These are phyloP conservation scores for Eupristina koningsbergeri DNA, from an alignment of 1,140 invertebrate genomes.

Conservation along the genomic window DNA sequence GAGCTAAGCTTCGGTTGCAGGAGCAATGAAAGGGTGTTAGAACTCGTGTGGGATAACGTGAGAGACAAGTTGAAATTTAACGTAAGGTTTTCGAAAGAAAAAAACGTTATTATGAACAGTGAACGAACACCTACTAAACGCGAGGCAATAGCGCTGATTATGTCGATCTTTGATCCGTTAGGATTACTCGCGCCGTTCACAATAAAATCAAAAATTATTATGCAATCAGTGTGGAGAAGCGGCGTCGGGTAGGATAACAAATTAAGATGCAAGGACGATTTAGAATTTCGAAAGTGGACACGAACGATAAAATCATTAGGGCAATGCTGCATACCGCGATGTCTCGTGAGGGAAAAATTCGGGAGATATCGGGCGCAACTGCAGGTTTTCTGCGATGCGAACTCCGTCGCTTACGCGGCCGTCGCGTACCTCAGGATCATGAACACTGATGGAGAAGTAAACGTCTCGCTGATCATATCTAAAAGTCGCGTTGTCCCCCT, in stretches of 20 bases:
- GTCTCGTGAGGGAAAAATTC: neutral
- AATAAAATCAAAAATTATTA: too few species aligned
- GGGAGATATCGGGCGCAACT: too few species aligned
- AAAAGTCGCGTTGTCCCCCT: slow-evolving; percentile 61
- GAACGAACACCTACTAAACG: too few species aligned
- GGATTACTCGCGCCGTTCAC: too few species aligned
- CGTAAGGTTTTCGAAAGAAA: neutral
- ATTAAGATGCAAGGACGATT: too few species aligned
- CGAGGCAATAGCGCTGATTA: too few species aligned
- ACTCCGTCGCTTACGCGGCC: too few species aligned
- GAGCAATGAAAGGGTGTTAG: neutral
- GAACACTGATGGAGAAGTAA: neutral
- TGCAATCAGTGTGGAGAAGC: too few species aligned
- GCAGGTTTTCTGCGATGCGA: too few species aligned
- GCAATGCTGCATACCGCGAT: neutral
- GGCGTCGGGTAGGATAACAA: too few species aligned
- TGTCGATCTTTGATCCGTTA: too few species aligned
- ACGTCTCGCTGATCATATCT: neutral
- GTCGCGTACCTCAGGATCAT: neutral
- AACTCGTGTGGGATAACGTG: neutral
- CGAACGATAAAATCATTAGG: neutral
- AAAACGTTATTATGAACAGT: neutral
- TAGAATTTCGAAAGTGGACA: slow-evolving; percentile 1
- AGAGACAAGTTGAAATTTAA: neutral
- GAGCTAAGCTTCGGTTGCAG: neutral